Base-by-base conservation (phyloP, 2,113 vertebrate genomes). In the Phocoena phocoena region DNA sequence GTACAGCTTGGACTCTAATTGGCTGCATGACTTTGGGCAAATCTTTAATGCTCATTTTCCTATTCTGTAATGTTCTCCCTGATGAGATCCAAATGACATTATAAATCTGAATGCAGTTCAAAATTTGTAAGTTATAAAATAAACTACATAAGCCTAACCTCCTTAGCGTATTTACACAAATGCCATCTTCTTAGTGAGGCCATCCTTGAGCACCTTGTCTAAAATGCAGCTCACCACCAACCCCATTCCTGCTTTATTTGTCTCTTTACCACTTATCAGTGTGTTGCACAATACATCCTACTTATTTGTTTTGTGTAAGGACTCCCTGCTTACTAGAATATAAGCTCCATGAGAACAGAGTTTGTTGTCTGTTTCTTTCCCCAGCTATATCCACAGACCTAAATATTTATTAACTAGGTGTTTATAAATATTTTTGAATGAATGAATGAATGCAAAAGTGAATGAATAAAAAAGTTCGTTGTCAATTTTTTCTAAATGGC, bases 361-460 rank as follows among this genome's bases (percentile, higher is more conserved):
- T 3, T 38, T 8, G 53, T 62, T 28, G 0, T 85, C 14, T 92
- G 2, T 38, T 17, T 81, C 86, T 80, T 63, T 13, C 50, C 74
- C 33, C 55, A 89, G 83, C 18, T 67, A 10, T 11, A 73, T 15
- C 28, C 62, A 38, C 2, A 90, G 53, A 47, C 53, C 63, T 68
- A 71, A 88, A 33, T 13, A 88, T 53, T 53, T 53, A 53, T 53
- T 17, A 53, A 53, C 8, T 67, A 81, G 18, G 31, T 79, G 5
- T 74, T 87, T 82, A 73, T 33, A 53, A 89, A 93, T 88, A 80
- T 50, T 87, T 96, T 65, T 88, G 10, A 89, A 94, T 58, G 50
- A 84, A 94, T 58, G 50, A 84, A 44, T 55, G 13, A 47, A 60
- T 60, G 9, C 25, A 86, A 76, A 60, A 79, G 21, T 26, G 20